Base-by-base conservation (phyloP, 2,113 vertebrate genomes). In the Serinus canaria region DNA sequence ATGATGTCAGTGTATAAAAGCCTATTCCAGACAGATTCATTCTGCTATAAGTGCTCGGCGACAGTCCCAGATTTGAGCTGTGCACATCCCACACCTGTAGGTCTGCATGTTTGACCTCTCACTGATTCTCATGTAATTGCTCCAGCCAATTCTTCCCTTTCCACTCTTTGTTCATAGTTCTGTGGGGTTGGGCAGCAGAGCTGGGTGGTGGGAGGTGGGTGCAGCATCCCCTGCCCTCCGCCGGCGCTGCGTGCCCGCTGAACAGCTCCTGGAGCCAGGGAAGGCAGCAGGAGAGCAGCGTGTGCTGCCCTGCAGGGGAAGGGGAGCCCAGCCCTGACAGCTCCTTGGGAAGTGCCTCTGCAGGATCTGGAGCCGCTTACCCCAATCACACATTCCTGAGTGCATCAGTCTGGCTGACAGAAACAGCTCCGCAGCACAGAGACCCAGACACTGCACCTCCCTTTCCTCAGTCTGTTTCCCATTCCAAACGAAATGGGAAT, bases 311-410 rank as follows among this genome's bases (percentile, higher is more conserved):
- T 15, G 64, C 59, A 3, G 1, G 35, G 33, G 4, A 20, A 28
- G 60, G 47, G 52, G 31, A 75, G 28, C 23, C 72, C 39, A 16
- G 67, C 52, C 6, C 52, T 8, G 62, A 6, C 50, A 31, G 2
- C 11, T 49, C 78, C 59, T 15, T 2, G 74, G 63, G 49, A 73
- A 52, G 28, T 0, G 50, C 77, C 12, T 2, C 1, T 4, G 5
- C 2, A 15, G 52, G 43, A 62, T 6, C 33, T 30, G 2, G 6
- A 58, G 59, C 7, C 4, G 58, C 31, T 72, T 20, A 43, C 68
- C 59, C 18, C 0, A 14, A 19, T 69, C 59, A 47, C 16, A n/a
- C 11, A 3, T 0, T 0, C 9, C 0, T 1, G 5, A 17, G 15
- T 4, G 14, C 6, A 2, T 19, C 2, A 1, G 24, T 3, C 11